A percentile compares a stretch with the other conserved stretches of the same genome.
Evolutionary conservation across 2,888 invertebrate genomes (phyloP).

Genomic region (Mayetiola destructor): DNA sequence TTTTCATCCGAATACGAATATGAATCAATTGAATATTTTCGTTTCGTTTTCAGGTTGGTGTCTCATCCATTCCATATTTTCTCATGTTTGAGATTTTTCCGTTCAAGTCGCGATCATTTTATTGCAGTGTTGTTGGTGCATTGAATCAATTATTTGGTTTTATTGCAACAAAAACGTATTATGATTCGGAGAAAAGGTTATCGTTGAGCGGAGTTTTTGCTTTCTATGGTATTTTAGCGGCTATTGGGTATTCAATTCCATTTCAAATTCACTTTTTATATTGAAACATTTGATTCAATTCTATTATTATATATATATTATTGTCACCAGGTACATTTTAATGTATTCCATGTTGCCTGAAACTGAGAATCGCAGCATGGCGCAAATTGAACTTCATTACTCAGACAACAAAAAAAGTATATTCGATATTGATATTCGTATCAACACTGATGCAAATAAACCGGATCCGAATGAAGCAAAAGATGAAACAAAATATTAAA

Average conservation of each 20-base stretch:
- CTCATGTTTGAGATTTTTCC: not conserved
- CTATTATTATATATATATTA: too few species aligned
- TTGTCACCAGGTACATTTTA: slow-evolving; percentile 33
- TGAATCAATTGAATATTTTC: too few species aligned
- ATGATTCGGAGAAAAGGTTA: not conserved
- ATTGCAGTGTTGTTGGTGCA: not conserved
- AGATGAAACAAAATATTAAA: too few species aligned
- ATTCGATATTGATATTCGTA: slow-evolving; percentile 18
- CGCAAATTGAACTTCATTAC: slow-evolving; percentile 21
- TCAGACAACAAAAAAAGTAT: slow-evolving; percentile 20
- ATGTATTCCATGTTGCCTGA: slow-evolving; percentile 41
- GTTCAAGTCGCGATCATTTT: not conserved
- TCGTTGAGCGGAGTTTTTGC: not conserved
- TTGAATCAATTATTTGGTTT: not conserved
- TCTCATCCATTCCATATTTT: not conserved
- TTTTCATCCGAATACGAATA: too few species aligned
- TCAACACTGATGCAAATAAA: too few species aligned
- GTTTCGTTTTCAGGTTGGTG: too few species aligned
- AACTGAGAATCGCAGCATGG: slow-evolving; percentile 36
- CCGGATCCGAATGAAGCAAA: too few species aligned
- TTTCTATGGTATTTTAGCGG: not conserved
- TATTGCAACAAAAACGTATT: not conserved
- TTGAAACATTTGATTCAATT: too few species aligned
- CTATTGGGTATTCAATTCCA: not conserved
- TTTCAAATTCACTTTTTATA: too few species aligned